Percentiles rank a stretch among this genome's conserved stretches.
Evolutionary conservation across 2,888 invertebrate species (phyloP).

Genomic region (Diploptera punctata): DNA sequence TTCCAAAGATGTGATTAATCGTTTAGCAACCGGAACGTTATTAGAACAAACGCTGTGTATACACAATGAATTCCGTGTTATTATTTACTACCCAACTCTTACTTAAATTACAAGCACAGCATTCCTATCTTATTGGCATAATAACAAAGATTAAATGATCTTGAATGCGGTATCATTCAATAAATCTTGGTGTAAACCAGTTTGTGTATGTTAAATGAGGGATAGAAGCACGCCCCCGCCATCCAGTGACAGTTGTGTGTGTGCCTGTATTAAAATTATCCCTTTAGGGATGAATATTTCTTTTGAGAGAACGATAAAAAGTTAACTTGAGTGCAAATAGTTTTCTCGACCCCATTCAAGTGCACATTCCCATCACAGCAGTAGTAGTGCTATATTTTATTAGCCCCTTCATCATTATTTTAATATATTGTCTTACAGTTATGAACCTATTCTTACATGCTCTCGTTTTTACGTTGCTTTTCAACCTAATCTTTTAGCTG

Average conservation of each 20-base stretch:
- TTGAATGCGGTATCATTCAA: background rate
- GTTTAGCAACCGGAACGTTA: too few relatives aligned
- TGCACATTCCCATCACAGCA: background rate
- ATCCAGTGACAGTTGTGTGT: background rate
- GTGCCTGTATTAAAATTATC: background rate
- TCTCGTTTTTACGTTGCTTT: too few relatives aligned
- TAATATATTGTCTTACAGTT: background rate
- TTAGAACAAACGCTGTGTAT: too few relatives aligned
- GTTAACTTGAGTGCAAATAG: background rate
- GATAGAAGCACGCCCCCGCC: background rate
- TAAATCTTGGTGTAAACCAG: background rate
- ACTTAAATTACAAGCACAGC: too few relatives aligned
- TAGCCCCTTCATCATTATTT: constrained; percentile 10
- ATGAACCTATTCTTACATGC: too few relatives aligned
- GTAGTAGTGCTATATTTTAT: constrained; percentile 16
- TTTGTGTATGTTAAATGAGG: background rate
- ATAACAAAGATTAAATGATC: too few relatives aligned
- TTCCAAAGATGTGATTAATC: too few relatives aligned
- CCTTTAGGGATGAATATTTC: background rate
- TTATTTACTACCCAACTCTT: too few relatives aligned
- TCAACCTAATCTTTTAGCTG: too few relatives aligned
- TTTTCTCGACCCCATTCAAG: constrained; percentile 3
- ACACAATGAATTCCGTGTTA: too few relatives aligned
- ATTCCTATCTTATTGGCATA: too few relatives aligned
- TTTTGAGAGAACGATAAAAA: too few relatives aligned